phyloP scores from a whole-genome alignment of 2,113 vertebrate species.

The Trachemys scripta region DNA sequence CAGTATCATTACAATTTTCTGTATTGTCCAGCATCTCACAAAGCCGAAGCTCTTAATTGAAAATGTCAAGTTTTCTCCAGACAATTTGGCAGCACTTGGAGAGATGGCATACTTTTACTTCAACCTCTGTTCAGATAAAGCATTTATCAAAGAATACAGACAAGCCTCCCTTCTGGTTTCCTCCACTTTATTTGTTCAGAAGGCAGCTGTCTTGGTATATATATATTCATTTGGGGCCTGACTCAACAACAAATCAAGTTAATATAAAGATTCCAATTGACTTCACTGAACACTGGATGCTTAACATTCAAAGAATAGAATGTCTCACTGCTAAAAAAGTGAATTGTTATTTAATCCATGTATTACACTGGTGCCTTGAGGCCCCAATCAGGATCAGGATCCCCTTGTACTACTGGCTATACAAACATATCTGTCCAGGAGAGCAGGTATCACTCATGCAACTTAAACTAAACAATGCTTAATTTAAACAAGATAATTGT shows the following conservation, averaged over 20 bases:
- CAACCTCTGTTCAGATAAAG: background rate
- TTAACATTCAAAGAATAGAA: background rate
- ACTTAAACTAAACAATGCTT: background rate
- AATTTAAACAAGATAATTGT: background rate
- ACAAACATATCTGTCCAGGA: background rate
- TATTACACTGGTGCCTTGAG: background rate
- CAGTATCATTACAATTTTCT: background rate
- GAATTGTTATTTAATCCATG: background rate
- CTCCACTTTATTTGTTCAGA: rapidly evolving
- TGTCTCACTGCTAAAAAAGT: background rate
- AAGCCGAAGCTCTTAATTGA: background rate
- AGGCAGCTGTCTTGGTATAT: background rate
- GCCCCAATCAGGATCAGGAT: background rate
- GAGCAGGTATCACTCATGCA: background rate
- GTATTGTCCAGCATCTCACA: background rate
- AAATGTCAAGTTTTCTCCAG: background rate
- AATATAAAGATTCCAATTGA: background rate
- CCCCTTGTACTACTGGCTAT: background rate
- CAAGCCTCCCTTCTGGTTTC: background rate
- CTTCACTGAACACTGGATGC: background rate
- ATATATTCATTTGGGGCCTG: background rate
- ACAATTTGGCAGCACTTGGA: background rate
- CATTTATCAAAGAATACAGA: background rate
- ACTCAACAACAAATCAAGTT: background rate
- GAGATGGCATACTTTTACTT: background rate